phyloP scores from a whole-genome alignment of 2,888 invertebrate genomes.

The Trissonchulus sp. region DNA sequence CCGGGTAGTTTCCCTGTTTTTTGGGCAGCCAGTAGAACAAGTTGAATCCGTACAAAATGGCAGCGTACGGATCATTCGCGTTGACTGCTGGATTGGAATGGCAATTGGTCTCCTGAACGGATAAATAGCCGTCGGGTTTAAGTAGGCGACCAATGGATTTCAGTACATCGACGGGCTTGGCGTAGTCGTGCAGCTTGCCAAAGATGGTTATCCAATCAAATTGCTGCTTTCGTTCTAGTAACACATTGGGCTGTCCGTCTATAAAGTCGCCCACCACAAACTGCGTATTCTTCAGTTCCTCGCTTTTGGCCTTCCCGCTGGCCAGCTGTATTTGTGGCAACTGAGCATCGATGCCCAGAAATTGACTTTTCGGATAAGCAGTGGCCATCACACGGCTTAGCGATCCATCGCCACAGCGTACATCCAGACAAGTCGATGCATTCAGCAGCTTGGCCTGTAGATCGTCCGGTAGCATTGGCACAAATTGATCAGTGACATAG shows the following conservation, averaged over 20 bases:
- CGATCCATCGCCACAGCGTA: slow-evolving; percentile 18
- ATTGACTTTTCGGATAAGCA: neutral
- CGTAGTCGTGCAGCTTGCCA: slow-evolving; percentile 13
- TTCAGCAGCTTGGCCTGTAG: neutral
- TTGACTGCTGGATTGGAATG: slow-evolving; percentile 14
- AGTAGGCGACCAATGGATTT: neutral
- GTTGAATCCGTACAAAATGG: slow-evolving; percentile 4
- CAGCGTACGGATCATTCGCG: neutral
- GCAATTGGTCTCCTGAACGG: slow-evolving; percentile 4
- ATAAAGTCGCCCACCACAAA: neutral
- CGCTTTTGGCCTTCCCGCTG: neutral
- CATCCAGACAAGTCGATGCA: slow-evolving; percentile 12
- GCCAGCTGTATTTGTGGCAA: neutral
- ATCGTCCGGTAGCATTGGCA: neutral
- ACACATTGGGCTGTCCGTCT: neutral
- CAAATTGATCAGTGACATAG: neutral
- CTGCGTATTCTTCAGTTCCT: neutral
- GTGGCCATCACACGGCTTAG: neutral
- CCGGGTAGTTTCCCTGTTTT: neutral
- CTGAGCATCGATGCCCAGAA: slow-evolving; percentile 4
- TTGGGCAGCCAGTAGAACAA: slow-evolving; percentile 21
- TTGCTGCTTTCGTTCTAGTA: too few species aligned
- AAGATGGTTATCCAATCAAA: slow-evolving; percentile 23
- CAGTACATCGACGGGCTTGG: neutral
- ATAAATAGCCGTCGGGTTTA: slow-evolving; percentile 8